Evolutionary conservation across 2,797 vertebrate species (phyloP), one percentile per base, ranked within the genome.

Genomic region (Gambusia yucatana): DNA sequence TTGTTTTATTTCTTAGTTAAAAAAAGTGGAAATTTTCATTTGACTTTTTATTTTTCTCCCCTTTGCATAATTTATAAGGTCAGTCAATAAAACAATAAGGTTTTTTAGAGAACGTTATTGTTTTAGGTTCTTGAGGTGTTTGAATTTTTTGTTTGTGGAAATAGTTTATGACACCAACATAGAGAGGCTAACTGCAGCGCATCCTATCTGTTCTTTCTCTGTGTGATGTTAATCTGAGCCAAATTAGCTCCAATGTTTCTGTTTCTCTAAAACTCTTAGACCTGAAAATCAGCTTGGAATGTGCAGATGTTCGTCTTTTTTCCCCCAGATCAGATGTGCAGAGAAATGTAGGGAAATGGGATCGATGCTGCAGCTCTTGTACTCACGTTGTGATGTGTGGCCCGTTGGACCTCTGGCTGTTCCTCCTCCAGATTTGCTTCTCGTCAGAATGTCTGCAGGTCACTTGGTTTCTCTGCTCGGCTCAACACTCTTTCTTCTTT

Each of bases 331-430:
- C 28, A 71, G n/a, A 71, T 13, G 36, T 41, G 33, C 36, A 25
- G 33, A 17, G 6, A 16, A 63, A n/a, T 8, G 5, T 28, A 0
- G 30, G 16, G 4, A 14, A 39, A 22, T 1, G 3, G 39, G 36
- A 33, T 14, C 14, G 43, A 72, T 63, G 77, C 14, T 25, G 75
- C 65, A 61, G 46, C 20, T 22, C 47, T 83, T 69, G 41, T 88
- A 95, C 95, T 96, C 86, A 96, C 95, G 33, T 84, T 85, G 81
- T 90, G 87, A 33, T 84, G 88, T 50, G 81, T 83, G 84, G 83
- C 84, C 86, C 73, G 79, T 72, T 88, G 82, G 82, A 88, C 82
- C 80, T 91, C 83, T 83, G 82, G 87, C 85, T 85, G 89, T 83
- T 88, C 71, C 52, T 88, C 86, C 87, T 91, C 92, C 89, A 91